A percentile compares a stretch with the other conserved stretches of the same genome.
These are phyloP conservation scores for Zeuzera pyrina DNA, from an alignment of 2,888 invertebrate genomes.

Conservation along the genomic window DNA sequence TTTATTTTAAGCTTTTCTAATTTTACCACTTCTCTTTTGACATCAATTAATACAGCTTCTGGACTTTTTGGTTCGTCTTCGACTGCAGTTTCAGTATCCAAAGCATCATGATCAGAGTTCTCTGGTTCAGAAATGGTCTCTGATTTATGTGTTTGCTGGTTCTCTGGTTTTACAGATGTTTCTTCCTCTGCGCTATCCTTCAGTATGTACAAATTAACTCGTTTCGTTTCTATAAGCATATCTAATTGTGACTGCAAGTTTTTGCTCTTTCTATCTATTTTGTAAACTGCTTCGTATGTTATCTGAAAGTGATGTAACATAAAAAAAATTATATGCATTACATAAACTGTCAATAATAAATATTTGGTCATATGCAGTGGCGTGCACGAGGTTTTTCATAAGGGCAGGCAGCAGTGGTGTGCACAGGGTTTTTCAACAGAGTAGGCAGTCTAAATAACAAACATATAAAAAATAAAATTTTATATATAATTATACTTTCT, in stretches of 20 bases:
- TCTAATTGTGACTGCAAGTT: conserved; percentile 29
- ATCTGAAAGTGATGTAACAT: conserved; percentile 18
- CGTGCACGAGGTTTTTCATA: background rate
- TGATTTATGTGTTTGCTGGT: background rate
- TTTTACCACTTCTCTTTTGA: background rate
- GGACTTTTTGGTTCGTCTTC: background rate
- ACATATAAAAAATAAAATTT: conserved; percentile 4
- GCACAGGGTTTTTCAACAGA: background rate
- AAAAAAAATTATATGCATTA: background rate
- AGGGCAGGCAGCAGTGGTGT: background rate
- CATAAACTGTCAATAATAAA: background rate
- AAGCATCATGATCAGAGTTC: background rate
- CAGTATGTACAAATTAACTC: conserved; percentile 15
- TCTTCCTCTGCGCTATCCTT: background rate
- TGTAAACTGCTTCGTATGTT: conserved; percentile 36
- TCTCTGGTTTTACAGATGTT: background rate
- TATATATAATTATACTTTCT: too few relatives aligned
- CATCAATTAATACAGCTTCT: background rate
- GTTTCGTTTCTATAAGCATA: conserved; percentile 19
- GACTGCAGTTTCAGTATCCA: background rate
- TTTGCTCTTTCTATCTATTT: conserved; percentile 27
- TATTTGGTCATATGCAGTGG: background rate
- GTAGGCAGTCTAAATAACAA: background rate
- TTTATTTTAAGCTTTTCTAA: background rate
- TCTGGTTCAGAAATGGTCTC: background rate